Evolutionary conservation across 2,113 vertebrate species (phyloP), one percentile per base, ranked within the genome.

Genomic region (Centrocercus urophasianus): DNA sequence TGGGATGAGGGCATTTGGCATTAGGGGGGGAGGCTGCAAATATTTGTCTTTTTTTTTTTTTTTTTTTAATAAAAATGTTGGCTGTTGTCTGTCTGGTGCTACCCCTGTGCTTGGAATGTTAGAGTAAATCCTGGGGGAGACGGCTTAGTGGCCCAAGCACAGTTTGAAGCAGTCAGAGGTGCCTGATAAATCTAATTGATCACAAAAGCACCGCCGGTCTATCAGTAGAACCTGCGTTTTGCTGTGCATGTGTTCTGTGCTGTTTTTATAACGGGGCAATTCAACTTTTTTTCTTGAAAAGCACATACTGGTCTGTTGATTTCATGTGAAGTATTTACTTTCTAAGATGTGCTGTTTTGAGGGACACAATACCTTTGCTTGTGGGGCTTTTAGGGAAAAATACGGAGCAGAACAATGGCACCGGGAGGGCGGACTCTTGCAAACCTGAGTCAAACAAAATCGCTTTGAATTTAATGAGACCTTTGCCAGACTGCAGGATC

Each of bases 151-250:
- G 90, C 40, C 86, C 64, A 71, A 72, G 84, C 72, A 64, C 85
- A 83, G 92, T 94, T 34, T 87, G 88, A 89, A 84, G 54, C 90
- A 88, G 77, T 95, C 96, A 90, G 84, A 95, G 92, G 65, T 93
- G 72, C 54, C 54, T n/a, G 77, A 69, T 96, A 93, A 93, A 65
- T 43, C 40, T 67, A 50, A 90, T 92, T 94, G 79, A 70, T 94
- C 86, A 90, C 74, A 88, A 63, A 71, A 95, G 73, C 56, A 83
- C 80, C 63, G 20, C 60, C 7, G 9, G 27, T 89, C 6, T 27
- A 4, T 86, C 48, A 56, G 28, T 60, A 59, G 80, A 22, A 66
- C 17, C 12, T n/a, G 42, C 38, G 7, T 38, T 54, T 40, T 77
- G 34, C 40, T 83, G 5, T 38, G 30, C 8, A 0, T 43, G 30